Conservation (phyloP, 2,797 vertebrate species). For the Acomys russatus region DNA sequence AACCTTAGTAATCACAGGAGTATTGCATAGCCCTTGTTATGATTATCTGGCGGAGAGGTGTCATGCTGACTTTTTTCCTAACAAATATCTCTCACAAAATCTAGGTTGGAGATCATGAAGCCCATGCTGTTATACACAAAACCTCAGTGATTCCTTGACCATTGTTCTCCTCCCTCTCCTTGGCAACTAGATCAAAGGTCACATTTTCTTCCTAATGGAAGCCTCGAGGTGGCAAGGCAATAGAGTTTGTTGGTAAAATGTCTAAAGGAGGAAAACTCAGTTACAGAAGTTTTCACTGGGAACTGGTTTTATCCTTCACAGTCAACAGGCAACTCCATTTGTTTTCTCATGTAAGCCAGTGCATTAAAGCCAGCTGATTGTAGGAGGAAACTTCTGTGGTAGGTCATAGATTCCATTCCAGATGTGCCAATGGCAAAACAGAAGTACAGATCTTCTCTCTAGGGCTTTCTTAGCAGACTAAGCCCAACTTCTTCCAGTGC, state of each 20-base stretch:
- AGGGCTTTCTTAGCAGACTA: neutral
- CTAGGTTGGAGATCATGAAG: slow-evolving; percentile 50
- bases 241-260: slow-evolving; percentile 73
- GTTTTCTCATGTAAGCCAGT: slow-evolving; percentile 45
- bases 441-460: neutral
- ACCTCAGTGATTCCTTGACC: slow-evolving; percentile 65
- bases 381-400: neutral
- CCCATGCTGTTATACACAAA: slow-evolving; percentile 50
- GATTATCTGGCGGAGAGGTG: neutral
- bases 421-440: neutral
- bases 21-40: neutral
- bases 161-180: neutral
- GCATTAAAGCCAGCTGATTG: neutral
- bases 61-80: neutral
- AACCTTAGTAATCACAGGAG: neutral
- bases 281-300: slow-evolving; percentile 73
- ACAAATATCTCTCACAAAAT: neutral
- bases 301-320: slow-evolving; percentile 64
- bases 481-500: neutral
- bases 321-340: slow-evolving; percentile 50
- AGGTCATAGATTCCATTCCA: neutral
- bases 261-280: slow-evolving; percentile 63
- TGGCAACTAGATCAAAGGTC: slow-evolving; percentile 69
- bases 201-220: slow-evolving; percentile 54
- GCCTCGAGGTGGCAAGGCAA: slow-evolving; percentile 15